Evolutionary conservation across 2,113 vertebrate species (phyloP), one percentile per base, ranked within the genome.

Genomic region (Xenopus laevis): DNA sequence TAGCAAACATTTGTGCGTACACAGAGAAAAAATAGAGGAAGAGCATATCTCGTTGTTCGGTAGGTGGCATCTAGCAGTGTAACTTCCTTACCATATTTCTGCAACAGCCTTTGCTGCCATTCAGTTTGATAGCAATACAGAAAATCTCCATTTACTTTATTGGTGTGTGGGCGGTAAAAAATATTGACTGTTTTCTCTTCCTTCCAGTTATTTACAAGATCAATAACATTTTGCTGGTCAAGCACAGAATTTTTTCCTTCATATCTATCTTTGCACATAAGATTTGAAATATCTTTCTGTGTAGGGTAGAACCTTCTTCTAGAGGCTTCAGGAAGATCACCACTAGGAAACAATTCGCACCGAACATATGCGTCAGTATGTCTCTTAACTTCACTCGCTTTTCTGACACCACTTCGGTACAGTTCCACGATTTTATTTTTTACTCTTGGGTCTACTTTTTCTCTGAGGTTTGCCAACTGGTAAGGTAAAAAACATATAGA

Each of bases 1-100:
- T 60, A 71, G 13, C 67, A 71, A 2, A 59, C 68, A 71, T 71
- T 71, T 15, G 68, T 71, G 7, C 33, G 30, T 7, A 70, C 52
- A 44, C 53, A 59, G 4, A 44, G 50, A 18, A 71, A 71, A 60
- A 13, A 60, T 2, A 71, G 55, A 3, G 55, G 53, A 20, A 71
- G 55, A 21, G 68, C 53, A 45, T 59, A 71, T 44, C 40, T 33
- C 20, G 68, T 71, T 7, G 55, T 45, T 59, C 68, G 15, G 15
- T 71, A 71, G 13, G 68, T 71, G 6, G 55, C 68, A 71, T 71
- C 68, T 10, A 60, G 44, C 13, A 71, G 18, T 7, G 30, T 46
- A 13, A 71, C 40, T 45, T 71, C 53, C 9, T 71, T 71, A 17
- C 68, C 68, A 30, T 70, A 58, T 15, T 7, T 45, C 18, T 66